Evolutionary conservation across 1,140 invertebrate species (phyloP).

Genomic region (Bombus ignitus): DNA sequence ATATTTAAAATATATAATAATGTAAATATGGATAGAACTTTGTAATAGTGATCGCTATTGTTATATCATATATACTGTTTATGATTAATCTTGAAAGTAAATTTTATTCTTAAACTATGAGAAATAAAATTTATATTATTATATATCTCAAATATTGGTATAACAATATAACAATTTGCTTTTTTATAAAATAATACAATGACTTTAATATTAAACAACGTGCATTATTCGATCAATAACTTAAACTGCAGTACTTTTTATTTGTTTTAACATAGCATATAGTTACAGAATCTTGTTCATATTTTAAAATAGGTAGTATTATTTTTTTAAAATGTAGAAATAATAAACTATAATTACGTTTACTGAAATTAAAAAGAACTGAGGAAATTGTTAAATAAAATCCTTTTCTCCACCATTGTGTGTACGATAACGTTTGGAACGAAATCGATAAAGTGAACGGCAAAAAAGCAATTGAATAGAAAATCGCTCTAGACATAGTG

Average conservation of each 20-base stretch:
- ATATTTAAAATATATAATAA: background rate
- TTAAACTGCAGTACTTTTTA: background rate
- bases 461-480: background rate
- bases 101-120: background rate
- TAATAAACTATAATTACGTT: background rate
- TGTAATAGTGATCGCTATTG: background rate
- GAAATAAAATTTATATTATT: background rate
- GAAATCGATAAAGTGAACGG: background rate
- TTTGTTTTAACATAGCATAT: background rate
- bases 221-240: background rate
- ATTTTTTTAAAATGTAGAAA: background rate
- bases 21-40: background rate
- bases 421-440: background rate
- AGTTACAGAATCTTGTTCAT: no score
- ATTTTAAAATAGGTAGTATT: background rate
- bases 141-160: background rate
- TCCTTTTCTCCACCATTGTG: no score
- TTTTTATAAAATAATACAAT: background rate
- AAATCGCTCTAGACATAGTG: background rate
- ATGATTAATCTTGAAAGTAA: background rate
- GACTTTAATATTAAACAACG: background rate
- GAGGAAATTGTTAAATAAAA: background rate
- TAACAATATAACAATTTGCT: background rate
- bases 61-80: background rate
- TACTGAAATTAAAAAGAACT: background rate